Base-by-base conservation (phyloP, 2,888 invertebrate genomes). In the Asteroscopus sphinx region DNA sequence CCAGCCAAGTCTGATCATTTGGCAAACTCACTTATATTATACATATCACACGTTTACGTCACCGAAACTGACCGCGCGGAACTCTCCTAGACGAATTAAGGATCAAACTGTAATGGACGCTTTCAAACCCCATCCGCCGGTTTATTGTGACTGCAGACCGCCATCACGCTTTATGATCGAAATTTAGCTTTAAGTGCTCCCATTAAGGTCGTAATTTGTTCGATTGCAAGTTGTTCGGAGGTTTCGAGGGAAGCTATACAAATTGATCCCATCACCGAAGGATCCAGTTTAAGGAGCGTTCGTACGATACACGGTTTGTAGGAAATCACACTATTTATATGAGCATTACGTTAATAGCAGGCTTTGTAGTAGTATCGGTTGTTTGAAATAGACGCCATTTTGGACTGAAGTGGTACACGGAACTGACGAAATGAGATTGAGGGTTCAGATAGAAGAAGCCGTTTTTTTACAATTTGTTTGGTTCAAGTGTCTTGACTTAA, bases 171-270 rank as follows among this genome's bases (percentile, higher is more conserved):
- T 66, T 74, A 76, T 73, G 74, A 78, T 67, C 66, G 40, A 82
- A 88, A 85, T 73, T 79, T 76, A 75, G 70, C 86, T 81, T 76
- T 87, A 85, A 79, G 72, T 58, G 63, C 13, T 53, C 48, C 57
- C 39, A 59, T 76, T 87, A 90, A 82, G 85, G 87, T 86, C 63
- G 82, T 74, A 70, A 84, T 82, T 89, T 69, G 79, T 75, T 68
- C 70, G 76, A 70, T 73, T 67, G 68, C 36, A 46, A 54, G 52
- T 67, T 70, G 54, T 54, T 70, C 68, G 75, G 77, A 70, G 48
- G 54, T 67, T 80, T 79, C 76, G 82, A 79, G 79, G 81, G 85
- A 82, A 87, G 87, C 89, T 79, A 85, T 89, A 92, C 91, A 92
- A 90, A 92, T 92, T 90, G 86, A 84, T 85, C 83, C 82, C 86